These are phyloP conservation scores for Aurelia aurita DNA, from an alignment of 30 jellyfish, hydroid and myxozoan species.

Conservation along the genomic window DNA sequence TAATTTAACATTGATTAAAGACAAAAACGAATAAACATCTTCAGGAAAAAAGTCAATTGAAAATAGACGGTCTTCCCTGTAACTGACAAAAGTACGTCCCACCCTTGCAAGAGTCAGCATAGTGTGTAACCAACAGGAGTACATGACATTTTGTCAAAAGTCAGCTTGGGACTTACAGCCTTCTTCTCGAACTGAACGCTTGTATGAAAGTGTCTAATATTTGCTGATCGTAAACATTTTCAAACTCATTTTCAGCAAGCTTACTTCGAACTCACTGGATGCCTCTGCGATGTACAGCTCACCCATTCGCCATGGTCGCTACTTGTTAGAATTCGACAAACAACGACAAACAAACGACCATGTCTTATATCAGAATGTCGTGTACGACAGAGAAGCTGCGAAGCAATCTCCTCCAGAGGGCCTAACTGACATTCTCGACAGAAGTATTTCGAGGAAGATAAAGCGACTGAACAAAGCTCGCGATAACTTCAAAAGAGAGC, in stretches of 20 bases:
- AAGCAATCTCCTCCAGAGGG: constrained; percentile 22
- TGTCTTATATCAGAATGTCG: constrained; percentile 24
- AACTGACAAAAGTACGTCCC: no score
- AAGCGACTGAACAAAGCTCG: constrained; percentile 9
- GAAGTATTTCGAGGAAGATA: constrained; percentile 32
- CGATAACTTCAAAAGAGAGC: constrained; percentile 10
- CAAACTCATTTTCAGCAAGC: constrained; percentile 1
- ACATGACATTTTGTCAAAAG: no score
- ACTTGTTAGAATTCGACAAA: constrained; percentile 63
- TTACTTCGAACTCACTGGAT: constrained; percentile 15
- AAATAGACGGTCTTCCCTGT: no score
- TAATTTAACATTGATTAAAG: no score
- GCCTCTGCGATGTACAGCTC: constrained; percentile 23
- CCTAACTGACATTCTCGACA: constrained; percentile 35
- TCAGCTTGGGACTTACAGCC: no score
- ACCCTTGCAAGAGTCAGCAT: no score
- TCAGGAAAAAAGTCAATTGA: no score
- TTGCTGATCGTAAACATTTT: no score
- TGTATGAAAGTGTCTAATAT: no score
- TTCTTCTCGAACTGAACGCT: no score
- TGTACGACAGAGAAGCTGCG: constrained; percentile 19
- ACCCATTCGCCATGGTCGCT: constrained; percentile 67
- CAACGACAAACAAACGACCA: constrained; percentile 2
- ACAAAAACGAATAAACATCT: no score
- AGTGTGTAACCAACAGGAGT: no score